Evolutionary conservation across 1,140 invertebrate species (phyloP).

Genomic region (Leptopilina boulardi): DNA sequence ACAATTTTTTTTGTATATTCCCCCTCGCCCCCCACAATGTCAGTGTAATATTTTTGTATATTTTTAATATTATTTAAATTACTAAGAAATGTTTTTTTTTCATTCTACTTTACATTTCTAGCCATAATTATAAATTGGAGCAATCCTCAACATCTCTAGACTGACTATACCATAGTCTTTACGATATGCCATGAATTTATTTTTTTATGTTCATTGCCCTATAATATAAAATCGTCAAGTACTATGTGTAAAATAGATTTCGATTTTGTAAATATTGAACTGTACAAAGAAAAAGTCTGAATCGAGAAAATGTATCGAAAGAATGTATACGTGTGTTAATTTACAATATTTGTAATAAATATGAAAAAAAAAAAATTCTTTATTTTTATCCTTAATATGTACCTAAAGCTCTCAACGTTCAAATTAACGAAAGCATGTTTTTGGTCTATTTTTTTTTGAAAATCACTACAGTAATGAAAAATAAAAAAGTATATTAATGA

Average conservation of each 20-base stretch:
- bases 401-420: no score
- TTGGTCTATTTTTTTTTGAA: no score
- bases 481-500: no score
- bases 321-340: conserved; percentile 39
- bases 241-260: conserved; percentile 64
- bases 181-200: conserved; percentile 55
- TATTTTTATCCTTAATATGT: background rate
- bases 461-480: no score
- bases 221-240: conserved; percentile 40
- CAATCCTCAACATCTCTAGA: conserved; percentile 52
- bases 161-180: conserved; percentile 63
- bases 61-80: conserved; percentile 35
- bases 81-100: conserved; percentile 6
- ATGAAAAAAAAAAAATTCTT: conserved; percentile 16
- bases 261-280: conserved; percentile 65
- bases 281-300: conserved; percentile 60
- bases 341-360: conserved; percentile 66
- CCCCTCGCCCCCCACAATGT: no score
- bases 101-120: conserved; percentile 35
- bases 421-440: no score
- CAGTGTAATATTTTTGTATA: conserved; percentile 20
- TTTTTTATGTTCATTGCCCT: conserved; percentile 39
- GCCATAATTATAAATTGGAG: conserved; percentile 43
- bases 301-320: conserved; percentile 36
- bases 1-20: conserved; percentile 45